Percentiles rank a stretch among this genome's conserved stretches.
phyloP scores from a whole-genome alignment of 2,113 vertebrate species.

The Grantiella picta region DNA sequence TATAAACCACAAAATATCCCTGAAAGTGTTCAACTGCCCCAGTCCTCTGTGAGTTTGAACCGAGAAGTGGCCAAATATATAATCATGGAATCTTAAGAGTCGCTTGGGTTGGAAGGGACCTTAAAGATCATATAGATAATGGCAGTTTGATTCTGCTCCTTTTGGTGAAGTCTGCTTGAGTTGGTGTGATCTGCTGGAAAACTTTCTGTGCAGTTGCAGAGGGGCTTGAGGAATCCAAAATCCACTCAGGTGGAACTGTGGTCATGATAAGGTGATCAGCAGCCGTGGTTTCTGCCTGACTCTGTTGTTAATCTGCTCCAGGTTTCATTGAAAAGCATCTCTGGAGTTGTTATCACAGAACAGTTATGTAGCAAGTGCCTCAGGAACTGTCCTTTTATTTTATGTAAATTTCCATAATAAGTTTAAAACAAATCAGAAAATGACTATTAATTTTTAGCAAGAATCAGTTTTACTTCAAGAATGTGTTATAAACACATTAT shows the following conservation, averaged over 20 bases:
- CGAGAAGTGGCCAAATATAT: background rate
- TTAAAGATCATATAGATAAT: background rate
- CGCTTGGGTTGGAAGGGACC: background rate
- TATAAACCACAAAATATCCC: background rate
- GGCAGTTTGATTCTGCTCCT: background rate
- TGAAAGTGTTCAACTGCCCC: background rate
- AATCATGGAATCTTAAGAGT: background rate
- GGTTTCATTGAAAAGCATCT: background rate
- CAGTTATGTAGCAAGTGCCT: background rate
- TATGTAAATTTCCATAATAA: background rate
- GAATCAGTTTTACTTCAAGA: background rate
- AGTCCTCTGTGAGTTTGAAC: background rate
- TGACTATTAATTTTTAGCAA: background rate
- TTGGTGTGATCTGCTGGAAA: background rate
- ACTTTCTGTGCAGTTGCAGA: background rate
- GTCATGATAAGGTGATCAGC: background rate
- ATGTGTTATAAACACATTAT: background rate
- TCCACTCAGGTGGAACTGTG: background rate
- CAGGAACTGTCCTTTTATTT: background rate
- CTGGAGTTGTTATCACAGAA: background rate
- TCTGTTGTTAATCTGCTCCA: background rate
- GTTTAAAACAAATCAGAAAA: background rate
- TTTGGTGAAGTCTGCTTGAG: background rate
- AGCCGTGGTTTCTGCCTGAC: background rate
- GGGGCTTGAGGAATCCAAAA: background rate